Evolutionary conservation across 2,888 invertebrate species (phyloP).

Genomic region (Eurytoma californica): DNA sequence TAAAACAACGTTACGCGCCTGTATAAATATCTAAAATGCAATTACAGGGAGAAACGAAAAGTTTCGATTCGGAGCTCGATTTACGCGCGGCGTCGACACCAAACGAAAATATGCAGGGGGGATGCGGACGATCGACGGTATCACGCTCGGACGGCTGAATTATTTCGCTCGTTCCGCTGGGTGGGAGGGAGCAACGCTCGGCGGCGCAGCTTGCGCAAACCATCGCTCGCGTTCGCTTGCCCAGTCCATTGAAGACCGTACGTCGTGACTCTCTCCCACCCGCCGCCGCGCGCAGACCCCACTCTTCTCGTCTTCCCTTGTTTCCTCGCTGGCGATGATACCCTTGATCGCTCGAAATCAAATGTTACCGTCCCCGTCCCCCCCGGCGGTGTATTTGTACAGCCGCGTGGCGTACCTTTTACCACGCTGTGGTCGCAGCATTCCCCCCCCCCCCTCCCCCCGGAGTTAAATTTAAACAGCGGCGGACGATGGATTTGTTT

Average conservation of each 20-base stretch:
- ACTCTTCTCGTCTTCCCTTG: conserved; percentile 4
- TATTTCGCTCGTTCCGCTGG: conserved; percentile 36
- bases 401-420: neutral
- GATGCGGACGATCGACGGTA: conserved; percentile 10
- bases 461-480: no score
- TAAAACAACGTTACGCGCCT: no score
- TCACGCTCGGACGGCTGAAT: conserved; percentile 28
- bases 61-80: neutral
- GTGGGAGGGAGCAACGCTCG: neutral
- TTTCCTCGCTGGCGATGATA: conserved; percentile 21
- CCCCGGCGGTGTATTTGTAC: conserved; percentile 24
- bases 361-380: neutral
- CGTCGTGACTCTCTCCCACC: neutral
- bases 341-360: conserved; percentile 19
- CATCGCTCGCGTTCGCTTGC: conserved; percentile 45
- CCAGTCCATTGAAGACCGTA: conserved; percentile 48
- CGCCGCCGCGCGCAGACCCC: neutral
- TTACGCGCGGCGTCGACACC: neutral
- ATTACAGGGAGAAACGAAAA: no score
- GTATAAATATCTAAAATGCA: no score
- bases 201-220: conserved; percentile 22
- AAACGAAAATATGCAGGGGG: conserved; percentile 23
- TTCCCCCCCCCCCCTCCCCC: no score
- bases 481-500: no score
- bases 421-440: no score